These are phyloP conservation scores for Pristionchus mayeri DNA, from an alignment of 2,888 invertebrate genomes.

Conservation along the genomic window DNA sequence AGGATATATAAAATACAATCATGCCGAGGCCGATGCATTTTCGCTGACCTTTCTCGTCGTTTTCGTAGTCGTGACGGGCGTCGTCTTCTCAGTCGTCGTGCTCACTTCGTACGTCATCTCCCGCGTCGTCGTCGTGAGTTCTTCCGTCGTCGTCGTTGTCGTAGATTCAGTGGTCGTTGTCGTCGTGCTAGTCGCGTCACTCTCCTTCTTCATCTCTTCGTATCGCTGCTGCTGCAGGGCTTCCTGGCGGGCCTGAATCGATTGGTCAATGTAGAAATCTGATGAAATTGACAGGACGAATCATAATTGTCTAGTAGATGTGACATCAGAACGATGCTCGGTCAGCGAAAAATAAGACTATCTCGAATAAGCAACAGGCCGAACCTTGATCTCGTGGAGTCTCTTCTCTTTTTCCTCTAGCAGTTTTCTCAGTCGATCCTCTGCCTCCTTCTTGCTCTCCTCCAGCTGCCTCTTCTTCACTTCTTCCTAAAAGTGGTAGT, in stretches of 20 bases:
- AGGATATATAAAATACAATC: too few species aligned
- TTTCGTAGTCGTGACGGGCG: constrained; percentile 52
- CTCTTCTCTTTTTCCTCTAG: constrained; percentile 45
- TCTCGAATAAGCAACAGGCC: too few species aligned
- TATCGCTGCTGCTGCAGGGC: background rate
- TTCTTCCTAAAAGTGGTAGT: too few species aligned
- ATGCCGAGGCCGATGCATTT: too few species aligned
- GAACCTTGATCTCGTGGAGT: constrained; percentile 40
- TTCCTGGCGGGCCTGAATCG: constrained; percentile 13
- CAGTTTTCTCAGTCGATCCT: constrained; percentile 32
- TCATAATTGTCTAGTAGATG: too few species aligned
- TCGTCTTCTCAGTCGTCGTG: constrained; percentile 41
- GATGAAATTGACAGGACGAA: too few species aligned
- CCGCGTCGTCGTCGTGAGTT: background rate
- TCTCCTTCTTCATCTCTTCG: constrained; percentile 5
- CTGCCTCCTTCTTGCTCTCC: constrained; percentile 14
- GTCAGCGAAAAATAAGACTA: too few species aligned
- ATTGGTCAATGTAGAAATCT: background rate
- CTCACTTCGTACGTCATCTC: too few species aligned
- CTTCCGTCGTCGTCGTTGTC: constrained; percentile 48
- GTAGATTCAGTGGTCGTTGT: constrained; percentile 45
- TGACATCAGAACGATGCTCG: too few species aligned
- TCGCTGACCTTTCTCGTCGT: constrained; percentile 4
- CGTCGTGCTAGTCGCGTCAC: background rate
- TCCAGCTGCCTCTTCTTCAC: background rate